Evolutionary conservation across 2,113 vertebrate species (phyloP).

Genomic region (Sinocyclocheilus maitianheensis): DNA sequence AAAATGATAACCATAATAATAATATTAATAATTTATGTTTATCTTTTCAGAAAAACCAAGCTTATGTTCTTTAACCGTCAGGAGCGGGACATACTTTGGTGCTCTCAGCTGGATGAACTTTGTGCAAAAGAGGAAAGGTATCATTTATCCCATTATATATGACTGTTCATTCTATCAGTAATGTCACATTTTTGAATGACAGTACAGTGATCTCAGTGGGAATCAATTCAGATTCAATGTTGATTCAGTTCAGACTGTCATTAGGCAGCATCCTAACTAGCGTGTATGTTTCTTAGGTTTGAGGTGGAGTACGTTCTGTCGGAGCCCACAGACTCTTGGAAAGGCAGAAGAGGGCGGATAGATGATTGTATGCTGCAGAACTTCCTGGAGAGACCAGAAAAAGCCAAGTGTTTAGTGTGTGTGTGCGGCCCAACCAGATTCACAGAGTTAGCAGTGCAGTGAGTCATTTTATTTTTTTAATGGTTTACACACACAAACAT

Average conservation of each 20-base stretch:
- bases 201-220: too few relatives aligned
- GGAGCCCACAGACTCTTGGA: slow-evolving; percentile 80
- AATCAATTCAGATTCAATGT: neutral
- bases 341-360: slow-evolving; percentile 80
- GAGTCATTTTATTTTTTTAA: slow-evolving; percentile 50
- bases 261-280: neutral
- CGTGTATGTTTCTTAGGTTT: slow-evolving; percentile 76
- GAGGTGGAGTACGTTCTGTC: slow-evolving; percentile 88
- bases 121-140: slow-evolving; percentile 81
- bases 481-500: too few relatives aligned
- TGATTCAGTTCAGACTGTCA: neutral
- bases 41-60: slow-evolving; percentile 75
- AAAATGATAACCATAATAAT: too few relatives aligned
- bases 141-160: neutral
- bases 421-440: slow-evolving; percentile 89
- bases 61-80: slow-evolving; percentile 93
- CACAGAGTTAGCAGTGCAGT: slow-evolving; percentile 84
- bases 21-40: too few relatives aligned
- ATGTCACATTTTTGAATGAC: neutral
- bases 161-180: neutral
- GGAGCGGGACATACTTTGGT: slow-evolving; percentile 92
- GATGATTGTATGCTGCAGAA: slow-evolving; percentile 79
- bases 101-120: slow-evolving; percentile 81
- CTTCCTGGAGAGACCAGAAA: slow-evolving; percentile 72
- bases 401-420: slow-evolving; percentile 81